Conservation (phyloP, 2,113 vertebrate genomes). For the Dendrocopos noguchii region DNA sequence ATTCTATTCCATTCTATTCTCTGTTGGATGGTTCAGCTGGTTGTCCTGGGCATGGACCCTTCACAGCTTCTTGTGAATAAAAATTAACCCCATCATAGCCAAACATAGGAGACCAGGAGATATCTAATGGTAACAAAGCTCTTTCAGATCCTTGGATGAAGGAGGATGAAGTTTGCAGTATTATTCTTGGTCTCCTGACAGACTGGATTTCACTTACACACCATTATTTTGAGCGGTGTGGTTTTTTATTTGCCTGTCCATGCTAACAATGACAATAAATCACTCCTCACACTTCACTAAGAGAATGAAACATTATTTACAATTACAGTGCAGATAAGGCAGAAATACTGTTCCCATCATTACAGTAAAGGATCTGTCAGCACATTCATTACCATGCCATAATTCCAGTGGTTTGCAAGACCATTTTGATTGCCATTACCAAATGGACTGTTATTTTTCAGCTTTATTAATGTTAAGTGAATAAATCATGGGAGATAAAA, state of each 20-base stretch:
- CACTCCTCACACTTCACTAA: not conserved
- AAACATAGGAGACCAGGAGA: not conserved
- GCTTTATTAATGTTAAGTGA: constrained; percentile 47
- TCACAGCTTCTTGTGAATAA: too few species aligned
- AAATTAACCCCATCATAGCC: too few species aligned
- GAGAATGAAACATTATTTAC: not conserved
- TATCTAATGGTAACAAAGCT: not conserved
- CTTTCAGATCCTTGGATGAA: not conserved
- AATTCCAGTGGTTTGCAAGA: constrained; percentile 37
- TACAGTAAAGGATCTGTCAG: constrained; percentile 33
- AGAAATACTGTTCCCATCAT: constrained; percentile 34
- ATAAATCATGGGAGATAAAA: constrained; percentile 18
- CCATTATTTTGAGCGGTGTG: not conserved
- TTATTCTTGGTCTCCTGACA: not conserved
- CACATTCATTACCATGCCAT: not conserved
- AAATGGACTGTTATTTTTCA: constrained; percentile 15
- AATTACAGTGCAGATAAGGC: not conserved
- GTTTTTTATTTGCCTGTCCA: constrained; percentile 1
- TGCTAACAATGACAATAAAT: constrained; percentile 13
- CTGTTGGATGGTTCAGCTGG: too few species aligned
- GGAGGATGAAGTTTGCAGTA: not conserved
- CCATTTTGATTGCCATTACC: constrained; percentile 20
- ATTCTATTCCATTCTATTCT: too few species aligned
- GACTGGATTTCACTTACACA: constrained; percentile 10
- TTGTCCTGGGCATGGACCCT: too few species aligned